Base-by-base conservation (phyloP, 2,888 invertebrate genomes). In the Standfussiana lucernea region DNA sequence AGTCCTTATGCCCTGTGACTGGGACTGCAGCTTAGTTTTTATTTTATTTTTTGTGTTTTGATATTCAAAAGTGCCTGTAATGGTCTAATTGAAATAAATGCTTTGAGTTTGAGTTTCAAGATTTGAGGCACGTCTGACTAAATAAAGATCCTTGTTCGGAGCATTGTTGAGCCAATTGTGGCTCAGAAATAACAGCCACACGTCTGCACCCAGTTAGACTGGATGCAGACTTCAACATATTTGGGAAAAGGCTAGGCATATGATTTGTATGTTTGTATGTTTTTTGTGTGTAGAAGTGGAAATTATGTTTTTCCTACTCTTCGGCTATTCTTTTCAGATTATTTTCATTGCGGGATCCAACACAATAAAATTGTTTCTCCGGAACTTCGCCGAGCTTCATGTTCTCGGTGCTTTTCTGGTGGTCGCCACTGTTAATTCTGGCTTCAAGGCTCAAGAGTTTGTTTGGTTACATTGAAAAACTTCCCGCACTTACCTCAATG, bases 241-340 rank as follows among this genome's bases (percentile, higher is more conserved):
- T 32, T 59, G 3, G 59, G 18, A 18, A 56, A 56, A 28, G 6
- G 7, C 28, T 56, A 28, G 56, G 2, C 59, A 59, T 10, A 50
- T 50, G 10, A 11, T n/a, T n/a, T n/a, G n/a, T n/a, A n/a, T n/a
- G n/a, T n/a, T n/a, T n/a, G n/a, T n/a, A n/a, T n/a, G n/a, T n/a
- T n/a, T n/a, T n/a, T n/a, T n/a, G 11, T 11, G 24, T 50, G 50
- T 10, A 50, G 50, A n/a, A 50, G 24, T 11, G 50, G 4, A 53
- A 53, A 53, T 53, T n/a, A 11, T n/a, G 53, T n/a, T 53, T 53
- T 53, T 53, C 50, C n/a, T 53, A n/a, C 53, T 53, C n/a, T n/a
- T 11, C n/a, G 15, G 15, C 8, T 47, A 47, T 21, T 47, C 0
- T 24, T 47, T 47, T 47, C 47, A 24, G 47, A 47, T 45, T 15